Base-by-base conservation (phyloP, 2,113 vertebrate genomes). In the Oreotrochilus melanogaster region DNA sequence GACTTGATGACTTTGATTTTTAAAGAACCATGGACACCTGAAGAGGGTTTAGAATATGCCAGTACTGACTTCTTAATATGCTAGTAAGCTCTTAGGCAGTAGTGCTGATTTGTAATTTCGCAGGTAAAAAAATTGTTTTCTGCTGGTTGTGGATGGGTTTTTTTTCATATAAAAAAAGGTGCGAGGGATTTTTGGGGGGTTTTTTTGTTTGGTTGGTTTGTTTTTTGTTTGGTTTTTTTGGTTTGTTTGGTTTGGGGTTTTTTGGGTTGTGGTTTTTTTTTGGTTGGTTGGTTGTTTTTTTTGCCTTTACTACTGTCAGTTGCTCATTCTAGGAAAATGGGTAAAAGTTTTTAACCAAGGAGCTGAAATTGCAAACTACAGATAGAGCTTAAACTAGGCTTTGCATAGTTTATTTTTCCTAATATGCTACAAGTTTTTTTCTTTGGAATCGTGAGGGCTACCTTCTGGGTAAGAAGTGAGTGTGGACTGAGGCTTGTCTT, bases 251-350 rank as follows among this genome's bases (percentile, higher is more conserved):
- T 39, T 39, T 39, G 8, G 35, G 35, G 35, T 37, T 37, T 37
- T 37, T 37, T 37, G 7, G 15, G 9, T 3, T 33, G 11, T 30
- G 43, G 5, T 28, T 3, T 28, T 28, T 43, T 53, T 25, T 37
- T 37, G 35, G 35, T 37, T 37, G 8, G 35, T 8, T 25, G 48
- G 22, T 8, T 43, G 27, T 31, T 28, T 3, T 24, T n/a, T 43
- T 48, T 25, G 0, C 0, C 5, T 35, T 24, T 67, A 11, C 13
- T 70, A 4, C 23, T 30, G 14, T 23, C 11, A 10, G 14, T 42
- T 62, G 30, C 25, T 73, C 2, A 6, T 45, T 14, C 7, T 33
- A 42, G 35, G 30, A 78, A 70, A 67, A 24, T 21, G 3, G 33
- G 1, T 1, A 6, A 14, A 10, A 1, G 14, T 48, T 88, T 51